Percentiles rank a stretch among this genome's conserved stretches.
Conservation (phyloP, 2,888 invertebrate genomes). For the Amiota communis region DNA sequence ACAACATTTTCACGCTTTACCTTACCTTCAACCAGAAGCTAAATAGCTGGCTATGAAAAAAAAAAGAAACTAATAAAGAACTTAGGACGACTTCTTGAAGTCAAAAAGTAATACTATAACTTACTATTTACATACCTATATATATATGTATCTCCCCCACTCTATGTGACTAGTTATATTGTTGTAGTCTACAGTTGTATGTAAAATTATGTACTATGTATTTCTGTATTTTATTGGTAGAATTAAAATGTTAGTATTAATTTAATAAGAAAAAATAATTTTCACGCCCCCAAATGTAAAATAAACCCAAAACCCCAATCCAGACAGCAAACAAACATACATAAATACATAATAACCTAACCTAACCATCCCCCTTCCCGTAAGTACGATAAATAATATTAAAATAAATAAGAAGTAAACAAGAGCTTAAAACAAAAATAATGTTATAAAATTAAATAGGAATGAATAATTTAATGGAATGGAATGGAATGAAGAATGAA, state of each 20-base stretch:
- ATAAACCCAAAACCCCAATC: conserved; percentile 39
- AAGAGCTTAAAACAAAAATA: conserved; percentile 51
- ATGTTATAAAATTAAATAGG: conserved; percentile 45
- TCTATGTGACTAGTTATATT: conserved; percentile 9
- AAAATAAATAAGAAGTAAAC: conserved; percentile 58
- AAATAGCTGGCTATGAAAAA: background rate
- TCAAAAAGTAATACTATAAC: background rate
- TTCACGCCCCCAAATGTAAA: conserved; percentile 43
- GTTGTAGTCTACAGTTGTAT: conserved; percentile 15
- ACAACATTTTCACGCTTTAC: background rate
- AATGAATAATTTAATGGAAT: conserved; percentile 34
- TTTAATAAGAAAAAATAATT: conserved; percentile 47
- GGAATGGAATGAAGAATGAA: conserved; percentile 34
- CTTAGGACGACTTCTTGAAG: background rate
- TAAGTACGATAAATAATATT: conserved; percentile 43
- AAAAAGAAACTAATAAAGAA: background rate
- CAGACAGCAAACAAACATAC: conserved; percentile 36
- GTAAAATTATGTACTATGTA: conserved; percentile 11
- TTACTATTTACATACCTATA: background rate
- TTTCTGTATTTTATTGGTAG: background rate
- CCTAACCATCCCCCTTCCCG: background rate
- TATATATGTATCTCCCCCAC: background rate
- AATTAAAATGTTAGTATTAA: conserved; percentile 3
- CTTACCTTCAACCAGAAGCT: background rate
- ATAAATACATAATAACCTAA: conserved; percentile 28